Evolutionary conservation across 2,888 invertebrate species (phyloP).

Genomic region (Hydroisotoma schaefferi): DNA sequence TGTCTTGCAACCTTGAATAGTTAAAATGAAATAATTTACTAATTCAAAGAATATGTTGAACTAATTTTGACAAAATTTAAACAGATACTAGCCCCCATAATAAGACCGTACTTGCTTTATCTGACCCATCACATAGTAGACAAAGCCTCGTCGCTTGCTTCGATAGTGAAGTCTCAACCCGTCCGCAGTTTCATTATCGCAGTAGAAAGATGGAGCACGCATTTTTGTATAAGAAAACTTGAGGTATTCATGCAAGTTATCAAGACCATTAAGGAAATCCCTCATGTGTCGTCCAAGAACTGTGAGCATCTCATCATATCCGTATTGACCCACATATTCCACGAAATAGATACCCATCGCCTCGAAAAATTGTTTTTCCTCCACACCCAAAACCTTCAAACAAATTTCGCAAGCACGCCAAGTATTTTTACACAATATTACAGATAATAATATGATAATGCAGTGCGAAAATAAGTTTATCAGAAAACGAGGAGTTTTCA

Average conservation of each 20-base stretch:
- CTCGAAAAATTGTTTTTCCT: conserved; percentile 86
- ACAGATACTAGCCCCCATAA: neutral
- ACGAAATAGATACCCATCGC: conserved; percentile 93
- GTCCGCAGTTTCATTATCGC: conserved; percentile 88
- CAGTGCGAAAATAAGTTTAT: neutral
- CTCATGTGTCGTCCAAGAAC: conserved; percentile 90
- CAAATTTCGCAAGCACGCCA: conserved; percentile 8
- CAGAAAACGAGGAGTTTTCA: neutral
- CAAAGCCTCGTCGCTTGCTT: conserved; percentile 87
- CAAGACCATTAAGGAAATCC: conserved; percentile 92
- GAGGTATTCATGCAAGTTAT: conserved; percentile 94
- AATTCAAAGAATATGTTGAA: conserved; percentile 1
- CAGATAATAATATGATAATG: neutral
- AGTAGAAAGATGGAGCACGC: conserved; percentile 92
- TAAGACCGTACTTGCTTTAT: conserved; percentile 67
- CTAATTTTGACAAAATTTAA: neutral
- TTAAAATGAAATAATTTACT: neutral
- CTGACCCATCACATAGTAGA: conserved; percentile 96
- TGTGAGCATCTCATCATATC: conserved; percentile 85
- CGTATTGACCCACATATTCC: conserved; percentile 80
- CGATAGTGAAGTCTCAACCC: conserved; percentile 91
- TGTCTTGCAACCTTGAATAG: conserved; percentile 72
- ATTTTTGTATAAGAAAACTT: conserved; percentile 90
- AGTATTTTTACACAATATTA: too few relatives aligned
- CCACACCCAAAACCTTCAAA: conserved; percentile 73